Evolutionary conservation across 2,797 vertebrate species (phyloP), one percentile per base, ranked within the genome.

Genomic region (Xyrichtys novacula): DNA sequence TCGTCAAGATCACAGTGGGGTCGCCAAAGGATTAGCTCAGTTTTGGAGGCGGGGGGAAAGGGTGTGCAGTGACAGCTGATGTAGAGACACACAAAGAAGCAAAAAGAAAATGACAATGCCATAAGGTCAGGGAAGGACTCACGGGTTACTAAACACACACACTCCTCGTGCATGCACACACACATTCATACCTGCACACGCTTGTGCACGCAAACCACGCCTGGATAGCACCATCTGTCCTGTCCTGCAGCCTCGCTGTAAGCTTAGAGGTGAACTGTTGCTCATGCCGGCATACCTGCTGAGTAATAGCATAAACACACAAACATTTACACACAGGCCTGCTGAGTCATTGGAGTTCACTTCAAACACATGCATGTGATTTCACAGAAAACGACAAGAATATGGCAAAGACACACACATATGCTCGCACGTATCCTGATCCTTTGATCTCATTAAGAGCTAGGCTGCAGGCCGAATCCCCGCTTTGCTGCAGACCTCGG

Each of bases 361-460:
- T 62, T 44, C 22, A 48, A 66, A 60, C 23, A 49, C 48, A 46
- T 2, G 15, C 29, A 54, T 28, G 19, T 15, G 19, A 50, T 31
- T 71, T 25, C 44, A 56, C 59, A 52, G 44, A 36, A 5, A 65
- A 50, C 61, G 10, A 17, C 43, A 32, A 19, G 26, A 68, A 49
- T 59, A 70, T 17, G 42, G 44, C 42, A 39, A 74, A 75, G n/a
- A 22, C 25, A 53, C 22, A 57, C 22, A 9, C 29, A 36, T 7
- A 57, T 39, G 15, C 56, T 47, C 7, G 12, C 61, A 84, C 26
- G 6, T 48, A 22, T 28, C 26, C 84, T 87, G 81, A 91, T 88
- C 88, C 88, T 80, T 83, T 92, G 86, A 92, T 88, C 90, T 87
- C 53, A 88, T 91, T 91, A 87, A 58, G 65, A 43, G 56, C 75